Evolutionary conservation across 2,888 invertebrate genomes (phyloP).

Genomic region (Dolichomitus sp.): DNA sequence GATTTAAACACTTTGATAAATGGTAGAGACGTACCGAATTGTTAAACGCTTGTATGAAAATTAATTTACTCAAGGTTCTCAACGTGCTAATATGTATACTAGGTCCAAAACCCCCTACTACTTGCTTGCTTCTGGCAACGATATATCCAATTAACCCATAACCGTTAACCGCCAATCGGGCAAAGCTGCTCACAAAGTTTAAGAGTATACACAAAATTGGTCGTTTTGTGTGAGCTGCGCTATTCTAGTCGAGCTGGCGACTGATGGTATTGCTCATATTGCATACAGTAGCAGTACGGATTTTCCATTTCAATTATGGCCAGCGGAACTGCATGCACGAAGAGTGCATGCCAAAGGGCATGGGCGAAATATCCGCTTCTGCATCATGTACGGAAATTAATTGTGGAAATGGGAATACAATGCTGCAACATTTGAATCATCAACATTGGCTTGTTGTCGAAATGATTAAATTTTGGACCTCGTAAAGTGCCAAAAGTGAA

Average conservation of each 20-base stretch:
- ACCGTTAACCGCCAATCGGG: slow-evolving; percentile 10
- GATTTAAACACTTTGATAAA: slow-evolving; percentile 52
- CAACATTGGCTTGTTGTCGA: too few species aligned
- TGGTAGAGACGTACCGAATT: slow-evolving; percentile 23
- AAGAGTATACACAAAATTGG: slow-evolving; percentile 25
- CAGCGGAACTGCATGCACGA: neutral
- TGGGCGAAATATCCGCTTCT: neutral
- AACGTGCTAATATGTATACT: neutral
- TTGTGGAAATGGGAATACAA: too few species aligned
- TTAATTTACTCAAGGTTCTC: slow-evolving; percentile 31
- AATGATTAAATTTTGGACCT: neutral
- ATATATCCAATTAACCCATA: slow-evolving; percentile 18
- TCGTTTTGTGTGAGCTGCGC: neutral
- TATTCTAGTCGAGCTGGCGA: neutral
- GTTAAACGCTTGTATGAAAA: slow-evolving; percentile 15
- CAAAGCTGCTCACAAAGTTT: slow-evolving; percentile 28
- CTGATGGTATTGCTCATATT: neutral
- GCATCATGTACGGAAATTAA: neutral
- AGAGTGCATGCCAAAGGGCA: neutral
- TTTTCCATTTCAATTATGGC: slow-evolving; percentile 54
- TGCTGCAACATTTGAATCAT: too few species aligned
- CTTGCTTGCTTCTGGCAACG: neutral
- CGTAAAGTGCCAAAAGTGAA: neutral
- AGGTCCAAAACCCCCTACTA: neutral
- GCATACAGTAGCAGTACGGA: neutral